phyloP scores from a whole-genome alignment of 2,113 vertebrate species.

The Hepsetus odoe region DNA sequence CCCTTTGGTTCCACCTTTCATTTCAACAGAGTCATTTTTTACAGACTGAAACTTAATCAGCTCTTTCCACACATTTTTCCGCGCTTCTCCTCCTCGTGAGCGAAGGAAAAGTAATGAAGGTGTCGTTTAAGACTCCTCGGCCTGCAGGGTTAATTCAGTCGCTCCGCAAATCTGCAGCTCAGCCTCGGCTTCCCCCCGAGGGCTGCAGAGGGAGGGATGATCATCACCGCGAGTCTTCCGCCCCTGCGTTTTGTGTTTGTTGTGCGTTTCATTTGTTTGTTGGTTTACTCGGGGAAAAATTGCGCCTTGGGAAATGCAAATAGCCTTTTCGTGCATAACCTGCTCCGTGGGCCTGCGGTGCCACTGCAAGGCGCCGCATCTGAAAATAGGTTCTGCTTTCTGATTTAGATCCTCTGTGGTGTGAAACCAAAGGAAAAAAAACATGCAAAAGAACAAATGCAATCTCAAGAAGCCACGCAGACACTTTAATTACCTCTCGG shows the following conservation, averaged over 20 bases:
- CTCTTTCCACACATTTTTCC: too few species aligned
- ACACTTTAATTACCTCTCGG: slow-evolving; percentile 32
- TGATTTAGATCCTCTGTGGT: slow-evolving; percentile 16
- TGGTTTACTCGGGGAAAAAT: not conserved
- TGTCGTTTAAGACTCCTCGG: too few species aligned
- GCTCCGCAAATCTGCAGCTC: not conserved
- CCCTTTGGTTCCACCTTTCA: too few species aligned
- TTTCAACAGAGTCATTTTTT: too few species aligned
- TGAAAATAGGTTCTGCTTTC: slow-evolving; percentile 39
- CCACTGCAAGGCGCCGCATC: slow-evolving; percentile 13
- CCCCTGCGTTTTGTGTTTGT: not conserved
- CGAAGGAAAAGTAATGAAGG: too few species aligned
- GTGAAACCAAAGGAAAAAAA: not conserved
- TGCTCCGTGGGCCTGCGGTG: not conserved
- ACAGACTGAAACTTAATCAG: too few species aligned
- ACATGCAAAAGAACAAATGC: not conserved
- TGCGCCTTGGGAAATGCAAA: not conserved
- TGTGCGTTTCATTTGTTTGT: not conserved
- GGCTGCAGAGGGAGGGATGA: too few species aligned
- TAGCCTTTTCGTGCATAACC: not conserved
- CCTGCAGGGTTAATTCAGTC: not conserved
- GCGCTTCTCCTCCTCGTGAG: too few species aligned
- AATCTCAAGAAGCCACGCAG: not conserved
- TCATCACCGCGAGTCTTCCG: not conserved
- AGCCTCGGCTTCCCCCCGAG: too few species aligned